Base-by-base conservation (phyloP, 2,888 invertebrate genomes). In the Eupithecia centaureata region DNA sequence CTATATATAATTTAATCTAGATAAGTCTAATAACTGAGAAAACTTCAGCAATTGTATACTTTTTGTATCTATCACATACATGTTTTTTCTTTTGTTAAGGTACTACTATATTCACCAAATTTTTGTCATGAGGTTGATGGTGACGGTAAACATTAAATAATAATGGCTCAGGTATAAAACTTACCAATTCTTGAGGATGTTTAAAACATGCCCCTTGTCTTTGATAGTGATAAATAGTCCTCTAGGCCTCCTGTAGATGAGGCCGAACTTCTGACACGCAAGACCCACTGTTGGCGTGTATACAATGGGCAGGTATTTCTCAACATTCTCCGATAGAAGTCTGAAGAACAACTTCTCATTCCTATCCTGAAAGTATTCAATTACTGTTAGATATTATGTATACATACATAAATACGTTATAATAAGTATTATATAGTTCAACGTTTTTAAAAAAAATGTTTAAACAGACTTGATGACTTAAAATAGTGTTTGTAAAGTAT, bases 271-370 rank as follows among this genome's bases (percentile, higher is more conserved):
- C 92, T 99, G 99, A 86, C 99, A 99, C 0, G 99, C 99, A 83
- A 97, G 94, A 0, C 99, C 99, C 22, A 99, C 99, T 0, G 99
- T 99, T 0, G 99, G 99, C 0, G 99, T 99, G 88, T 99, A 99
- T 22, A 99, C 98, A 80, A 99, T 98, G 0, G 99, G 99, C 96
- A 99, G 97, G 91, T 98, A 95, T 83, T 96, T 95, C 88, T 99
- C 98, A 70, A 99, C 96, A 88, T 99, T 97, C 89, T 99, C 98
- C 71, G 96, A 95, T 58, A 99, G 90, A 59, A 99, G 95, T 72
- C 98, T 95, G 93, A 98, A 99, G 94, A 99, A 99, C 75, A 99
- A 94, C 83, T 98, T 96, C 92, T 99, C 99, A 91, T 99, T 99
- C 85, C 99, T 96, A 88, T 99, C 99, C 95, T 97, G 89, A 76